Evolutionary conservation across 2,797 vertebrate species (phyloP).

Genomic region (Poeciliopsis infans): DNA sequence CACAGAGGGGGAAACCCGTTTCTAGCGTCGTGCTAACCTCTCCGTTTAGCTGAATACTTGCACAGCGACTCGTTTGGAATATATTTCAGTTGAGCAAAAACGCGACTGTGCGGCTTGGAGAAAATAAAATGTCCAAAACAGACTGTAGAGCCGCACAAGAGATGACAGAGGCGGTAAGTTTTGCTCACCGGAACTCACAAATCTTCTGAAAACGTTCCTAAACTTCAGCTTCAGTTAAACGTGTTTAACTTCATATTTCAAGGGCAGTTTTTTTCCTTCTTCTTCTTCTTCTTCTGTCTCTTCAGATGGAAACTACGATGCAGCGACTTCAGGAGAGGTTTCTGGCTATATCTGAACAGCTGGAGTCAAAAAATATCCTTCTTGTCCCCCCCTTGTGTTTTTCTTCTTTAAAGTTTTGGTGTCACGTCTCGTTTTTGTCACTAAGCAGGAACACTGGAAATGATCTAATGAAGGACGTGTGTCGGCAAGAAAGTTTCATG

Average conservation of each 20-base stretch:
- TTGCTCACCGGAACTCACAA: neutral
- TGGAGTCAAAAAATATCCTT: conserved; percentile 88
- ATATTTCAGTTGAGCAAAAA: accelerated
- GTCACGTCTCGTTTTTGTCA: neutral
- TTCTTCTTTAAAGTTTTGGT: too few relatives aligned
- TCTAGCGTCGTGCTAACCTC: neutral
- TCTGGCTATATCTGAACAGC: conserved; percentile 78
- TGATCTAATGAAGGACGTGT: neutral
- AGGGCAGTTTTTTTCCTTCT: neutral
- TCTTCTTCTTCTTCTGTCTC: neutral
- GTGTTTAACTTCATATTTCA: neutral
- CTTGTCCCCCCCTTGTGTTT: accelerated
- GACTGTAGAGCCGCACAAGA: conserved; percentile 60
- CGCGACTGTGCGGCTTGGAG: too few relatives aligned
- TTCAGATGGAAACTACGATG: conserved; percentile 87
- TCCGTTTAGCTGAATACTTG: neutral
- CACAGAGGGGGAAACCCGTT: neutral
- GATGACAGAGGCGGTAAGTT: conserved; percentile 70
- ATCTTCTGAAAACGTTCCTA: neutral
- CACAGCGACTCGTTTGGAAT: accelerated
- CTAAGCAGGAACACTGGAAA: conserved; percentile 8
- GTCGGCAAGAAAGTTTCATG: neutral
- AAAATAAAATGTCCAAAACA: conserved; percentile 66
- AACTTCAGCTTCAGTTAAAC: neutral
- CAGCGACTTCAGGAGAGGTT: conserved; percentile 84